Conservation (phyloP, 2,797 vertebrate species). For the Lophura swinhoii region DNA sequence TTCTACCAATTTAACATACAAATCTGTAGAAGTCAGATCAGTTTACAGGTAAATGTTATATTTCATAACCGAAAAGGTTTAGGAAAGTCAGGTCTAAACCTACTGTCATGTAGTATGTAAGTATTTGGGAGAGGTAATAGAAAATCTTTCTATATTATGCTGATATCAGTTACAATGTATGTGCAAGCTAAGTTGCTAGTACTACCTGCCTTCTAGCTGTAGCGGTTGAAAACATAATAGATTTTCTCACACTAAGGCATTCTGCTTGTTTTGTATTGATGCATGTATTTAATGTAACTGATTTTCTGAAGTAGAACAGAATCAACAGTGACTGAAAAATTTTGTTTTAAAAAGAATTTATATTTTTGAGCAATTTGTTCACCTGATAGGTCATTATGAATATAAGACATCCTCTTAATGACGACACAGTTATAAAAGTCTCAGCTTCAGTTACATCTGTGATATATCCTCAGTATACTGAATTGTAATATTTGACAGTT, state of each 20-base stretch:
- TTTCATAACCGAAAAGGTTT: constrained; percentile 15
- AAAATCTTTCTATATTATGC: not conserved
- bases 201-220: not conserved
- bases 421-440: not conserved
- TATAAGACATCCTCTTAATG: not conserved
- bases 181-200: not conserved
- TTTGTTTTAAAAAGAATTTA: not conserved
- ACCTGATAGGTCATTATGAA: not conserved
- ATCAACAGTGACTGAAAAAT: not conserved
- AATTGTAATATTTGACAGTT: not conserved
- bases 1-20: not conserved
- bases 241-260: constrained; percentile 27
- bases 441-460: not conserved
- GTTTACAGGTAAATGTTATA: not conserved
- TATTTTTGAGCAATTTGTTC: not conserved
- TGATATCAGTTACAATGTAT: not conserved
- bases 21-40: not conserved
- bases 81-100: not conserved
- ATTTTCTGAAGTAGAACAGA: constrained; percentile 18
- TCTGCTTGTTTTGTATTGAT: not conserved
- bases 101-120: not conserved
- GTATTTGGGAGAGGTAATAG: not conserved
- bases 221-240: not conserved
- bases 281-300: not conserved
- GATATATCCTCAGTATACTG: not conserved